phyloP scores from a whole-genome alignment of 2,797 vertebrate species.

The Phoebastria nigripes region DNA sequence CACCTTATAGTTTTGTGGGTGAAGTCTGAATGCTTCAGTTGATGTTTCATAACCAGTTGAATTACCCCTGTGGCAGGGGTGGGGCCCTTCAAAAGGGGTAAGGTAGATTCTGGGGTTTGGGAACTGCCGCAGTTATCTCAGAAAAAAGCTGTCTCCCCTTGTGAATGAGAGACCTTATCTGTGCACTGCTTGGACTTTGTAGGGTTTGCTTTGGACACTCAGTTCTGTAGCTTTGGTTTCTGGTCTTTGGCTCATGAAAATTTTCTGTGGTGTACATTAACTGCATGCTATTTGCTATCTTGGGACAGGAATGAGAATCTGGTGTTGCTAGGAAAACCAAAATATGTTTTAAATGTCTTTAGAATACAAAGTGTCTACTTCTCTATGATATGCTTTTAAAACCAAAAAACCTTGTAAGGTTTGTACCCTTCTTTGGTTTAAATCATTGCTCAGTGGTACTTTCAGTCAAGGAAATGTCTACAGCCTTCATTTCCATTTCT shows the following conservation, averaged over 20 bases:
- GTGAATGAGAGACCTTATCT: not conserved
- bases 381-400: not conserved
- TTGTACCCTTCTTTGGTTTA: not conserved
- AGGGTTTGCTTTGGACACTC: not conserved
- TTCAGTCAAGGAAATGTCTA: constrained; percentile 6
- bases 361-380: not conserved
- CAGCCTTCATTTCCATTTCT: not conserved
- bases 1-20: not conserved
- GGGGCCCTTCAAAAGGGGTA: not conserved
- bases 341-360: not conserved
- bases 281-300: not conserved
- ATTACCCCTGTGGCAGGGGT: not conserved
- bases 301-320: not conserved
- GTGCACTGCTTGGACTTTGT: not conserved
- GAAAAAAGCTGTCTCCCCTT: not conserved
- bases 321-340: not conserved
- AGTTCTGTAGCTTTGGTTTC: not conserved
- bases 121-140: not conserved
- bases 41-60: not conserved
- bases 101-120: not conserved
- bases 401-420: not conserved
- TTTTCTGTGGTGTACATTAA: not conserved
- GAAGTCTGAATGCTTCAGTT: not conserved
- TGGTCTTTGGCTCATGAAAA: not conserved
- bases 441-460: not conserved